Percentiles rank a stretch among this genome's conserved stretches.
Conservation (phyloP, 2,113 vertebrate genomes). For the Upupa epops region DNA sequence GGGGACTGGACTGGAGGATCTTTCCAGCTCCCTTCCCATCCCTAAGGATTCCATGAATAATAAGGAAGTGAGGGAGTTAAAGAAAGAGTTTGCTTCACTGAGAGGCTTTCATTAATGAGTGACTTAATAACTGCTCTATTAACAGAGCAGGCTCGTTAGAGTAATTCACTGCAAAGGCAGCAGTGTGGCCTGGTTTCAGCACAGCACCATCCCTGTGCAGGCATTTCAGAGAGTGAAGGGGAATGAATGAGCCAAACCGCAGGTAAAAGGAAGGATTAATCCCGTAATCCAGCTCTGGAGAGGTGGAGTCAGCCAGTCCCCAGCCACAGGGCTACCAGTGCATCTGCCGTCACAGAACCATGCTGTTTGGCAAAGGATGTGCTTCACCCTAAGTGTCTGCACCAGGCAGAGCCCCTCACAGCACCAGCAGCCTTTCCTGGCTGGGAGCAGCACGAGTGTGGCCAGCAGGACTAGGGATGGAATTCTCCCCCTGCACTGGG, state of each 20-base stretch:
- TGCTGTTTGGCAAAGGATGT: background rate
- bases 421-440: too few species aligned
- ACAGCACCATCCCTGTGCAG: background rate
- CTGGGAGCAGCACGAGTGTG: too few species aligned
- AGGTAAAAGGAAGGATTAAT: background rate
- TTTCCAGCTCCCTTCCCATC: too few species aligned
- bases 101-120: slow-evolving; percentile 64
- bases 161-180: slow-evolving; percentile 48
- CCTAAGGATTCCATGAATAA: too few species aligned
- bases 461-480: too few species aligned
- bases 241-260: background rate
- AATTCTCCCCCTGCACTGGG: too few species aligned
- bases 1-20: too few species aligned
- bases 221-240: background rate
- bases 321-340: background rate
- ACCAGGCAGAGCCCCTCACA: background rate
- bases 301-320: background rate
- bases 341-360: background rate
- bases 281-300: background rate
- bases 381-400: background rate
- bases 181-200: slow-evolving; percentile 40
- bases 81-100: background rate
- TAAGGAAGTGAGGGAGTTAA: slow-evolving; percentile 13
- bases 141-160: slow-evolving; percentile 42
- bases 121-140: slow-evolving; percentile 31